A percentile compares a stretch with the other conserved stretches of the same genome.
Evolutionary conservation across 2,797 vertebrate species (phyloP).

Genomic region (Allobates femoralis): DNA sequence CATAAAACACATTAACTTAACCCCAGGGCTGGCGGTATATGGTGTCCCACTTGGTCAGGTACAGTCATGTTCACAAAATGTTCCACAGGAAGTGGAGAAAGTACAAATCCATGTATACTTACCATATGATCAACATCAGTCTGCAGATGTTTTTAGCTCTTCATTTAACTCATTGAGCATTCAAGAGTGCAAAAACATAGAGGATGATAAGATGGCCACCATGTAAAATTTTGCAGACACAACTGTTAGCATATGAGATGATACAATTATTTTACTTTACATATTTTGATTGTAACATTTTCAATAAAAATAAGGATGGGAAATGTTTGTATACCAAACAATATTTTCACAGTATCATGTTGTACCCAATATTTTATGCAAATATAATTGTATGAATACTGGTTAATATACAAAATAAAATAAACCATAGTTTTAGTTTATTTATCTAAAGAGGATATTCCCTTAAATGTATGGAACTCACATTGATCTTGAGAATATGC

Average conservation of each 20-base stretch:
- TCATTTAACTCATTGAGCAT: constrained; percentile 70
- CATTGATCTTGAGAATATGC: no score
- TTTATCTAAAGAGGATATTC: no score
- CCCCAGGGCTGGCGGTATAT: constrained; percentile 71
- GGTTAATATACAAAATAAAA: background rate
- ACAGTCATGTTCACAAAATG: background rate
- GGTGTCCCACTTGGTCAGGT: constrained; percentile 70
- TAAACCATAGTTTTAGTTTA: background rate
- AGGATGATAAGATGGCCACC: background rate
- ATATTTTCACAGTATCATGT: background rate
- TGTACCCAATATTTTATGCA: background rate
- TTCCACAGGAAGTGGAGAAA: constrained; percentile 31
- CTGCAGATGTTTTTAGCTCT: constrained; percentile 77
- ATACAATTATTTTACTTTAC: background rate
- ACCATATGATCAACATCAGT: constrained; percentile 73
- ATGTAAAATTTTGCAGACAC: background rate
- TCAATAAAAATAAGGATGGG: background rate
- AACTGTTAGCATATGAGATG: background rate
- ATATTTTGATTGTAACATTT: background rate
- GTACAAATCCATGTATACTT: constrained; percentile 81
- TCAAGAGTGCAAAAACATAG: constrained; percentile 55
- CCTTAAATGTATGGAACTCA: no score
- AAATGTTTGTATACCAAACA: background rate
- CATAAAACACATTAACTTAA: constrained; percentile 46
- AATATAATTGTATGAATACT: background rate